Conservation (phyloP, 1,140 invertebrate species). For the Bombus pyrosoma region DNA sequence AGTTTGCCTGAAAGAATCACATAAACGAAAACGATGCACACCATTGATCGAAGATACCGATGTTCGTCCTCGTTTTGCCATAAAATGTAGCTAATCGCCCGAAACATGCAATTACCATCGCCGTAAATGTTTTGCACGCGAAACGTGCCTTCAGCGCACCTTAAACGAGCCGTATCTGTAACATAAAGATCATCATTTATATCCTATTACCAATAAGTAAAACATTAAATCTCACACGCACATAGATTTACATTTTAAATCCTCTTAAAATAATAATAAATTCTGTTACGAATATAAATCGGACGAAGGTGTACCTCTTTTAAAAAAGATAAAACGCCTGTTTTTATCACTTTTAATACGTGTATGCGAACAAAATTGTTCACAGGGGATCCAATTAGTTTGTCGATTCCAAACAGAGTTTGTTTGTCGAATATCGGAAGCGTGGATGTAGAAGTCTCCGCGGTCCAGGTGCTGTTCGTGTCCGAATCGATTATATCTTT, state of each 20-base stretch:
- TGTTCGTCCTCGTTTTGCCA: conserved; percentile 76
- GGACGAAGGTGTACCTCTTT: conserved; percentile 37
- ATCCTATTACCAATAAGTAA: not conserved
- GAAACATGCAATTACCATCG: conserved; percentile 79
- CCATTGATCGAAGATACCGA: conserved; percentile 67
- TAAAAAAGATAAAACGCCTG: conserved; percentile 12
- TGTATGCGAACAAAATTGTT: not conserved
- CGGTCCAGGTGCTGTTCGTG: conserved; percentile 42
- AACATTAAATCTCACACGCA: too few species aligned
- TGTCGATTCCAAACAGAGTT: not conserved
- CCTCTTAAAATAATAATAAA: not conserved
- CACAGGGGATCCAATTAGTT: not conserved
- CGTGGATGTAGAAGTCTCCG: conserved; percentile 42
- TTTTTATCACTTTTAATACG: conserved; percentile 13
- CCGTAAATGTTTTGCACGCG: conserved; percentile 75
- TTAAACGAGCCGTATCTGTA: conserved; percentile 72
- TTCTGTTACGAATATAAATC: not conserved
- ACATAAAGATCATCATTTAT: not conserved
- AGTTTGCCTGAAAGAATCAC: not conserved
- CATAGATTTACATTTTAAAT: not conserved
- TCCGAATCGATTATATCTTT: conserved; percentile 32
- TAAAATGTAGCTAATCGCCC: conserved; percentile 75
- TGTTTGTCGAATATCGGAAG: conserved; percentile 5
- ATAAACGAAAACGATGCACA: conserved; percentile 25
- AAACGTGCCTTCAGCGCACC: conserved; percentile 71